Percentiles rank a stretch among this genome's conserved stretches.
phyloP scores from a whole-genome alignment of 1,140 invertebrate genomes.

The Adelges cooleyi region DNA sequence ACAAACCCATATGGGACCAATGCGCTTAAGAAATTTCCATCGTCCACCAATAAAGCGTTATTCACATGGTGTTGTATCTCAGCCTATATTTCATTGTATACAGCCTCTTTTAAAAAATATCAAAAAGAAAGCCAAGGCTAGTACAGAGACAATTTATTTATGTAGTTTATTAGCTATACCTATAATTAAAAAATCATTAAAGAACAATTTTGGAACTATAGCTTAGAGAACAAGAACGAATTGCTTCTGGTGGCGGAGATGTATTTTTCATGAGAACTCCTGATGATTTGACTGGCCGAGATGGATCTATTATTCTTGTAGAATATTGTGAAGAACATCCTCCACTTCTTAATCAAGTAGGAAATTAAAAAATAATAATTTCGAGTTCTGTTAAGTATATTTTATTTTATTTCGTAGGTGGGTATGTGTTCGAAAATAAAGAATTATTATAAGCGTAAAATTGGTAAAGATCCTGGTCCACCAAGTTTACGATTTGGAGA shows the following conservation, averaged over 20 bases:
- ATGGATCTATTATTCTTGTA: constrained; percentile 84
- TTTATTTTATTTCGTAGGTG: constrained; percentile 46
- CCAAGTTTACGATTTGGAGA: constrained; percentile 86
- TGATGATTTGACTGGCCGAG: constrained; percentile 87
- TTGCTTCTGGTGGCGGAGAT: constrained; percentile 90
- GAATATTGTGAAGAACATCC: constrained; percentile 99
- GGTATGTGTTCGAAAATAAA: constrained; percentile 99
- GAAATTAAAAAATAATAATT: constrained; percentile 11
- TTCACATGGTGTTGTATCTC: constrained; percentile 65
- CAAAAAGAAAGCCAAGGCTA: constrained; percentile 71
- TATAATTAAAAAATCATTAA: not conserved
- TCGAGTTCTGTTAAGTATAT: not conserved
- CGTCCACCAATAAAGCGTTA: constrained; percentile 78
- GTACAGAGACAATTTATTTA: no score
- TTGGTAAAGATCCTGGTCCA: constrained; percentile 82
- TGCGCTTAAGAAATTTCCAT: constrained; percentile 85
- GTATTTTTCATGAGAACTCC: constrained; percentile 98
- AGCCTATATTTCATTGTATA: constrained; percentile 59
- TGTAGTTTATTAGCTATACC: no score
- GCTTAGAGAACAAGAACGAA: constrained; percentile 78
- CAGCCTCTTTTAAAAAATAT: constrained; percentile 81
- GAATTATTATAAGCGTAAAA: constrained; percentile 94
- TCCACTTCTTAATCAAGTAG: constrained; percentile 82
- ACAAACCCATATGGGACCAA: constrained; percentile 76
- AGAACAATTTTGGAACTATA: no score